Evolutionary conservation across 2,113 vertebrate genomes (phyloP), one percentile per base, ranked within the genome.

Genomic region (Pungitius pungitius): DNA sequence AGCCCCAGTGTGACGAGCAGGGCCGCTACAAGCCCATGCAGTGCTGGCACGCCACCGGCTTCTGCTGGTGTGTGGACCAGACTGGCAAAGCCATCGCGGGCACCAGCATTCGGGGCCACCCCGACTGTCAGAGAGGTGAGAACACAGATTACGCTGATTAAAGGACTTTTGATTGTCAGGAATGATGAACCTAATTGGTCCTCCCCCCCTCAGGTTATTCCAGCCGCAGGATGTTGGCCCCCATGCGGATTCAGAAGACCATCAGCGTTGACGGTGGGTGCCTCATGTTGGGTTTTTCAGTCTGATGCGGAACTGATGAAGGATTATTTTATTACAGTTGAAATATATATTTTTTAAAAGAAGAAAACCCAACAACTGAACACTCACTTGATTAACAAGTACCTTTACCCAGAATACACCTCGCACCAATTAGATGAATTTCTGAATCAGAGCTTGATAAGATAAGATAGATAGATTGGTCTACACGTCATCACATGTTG

Each of bases 11-110:
- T 2, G 96, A 98, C 14, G 85, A 91, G 85, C 90, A 92, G 0
- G 98, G 98, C 5, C 87, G 91, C 88, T 99, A 96, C 92, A 30
- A 70, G 82, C 90, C 95, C 59, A 91, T 92, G 82, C 98, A 99
- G 92, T 99, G 98, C 94, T 89, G 89, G 80, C 56, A 73, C 43
- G 55, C 92, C 82, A 95, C 90, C 0, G 93, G 94, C 49, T 94
- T 70, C 83, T 99, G 98, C 94, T 99, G 97, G 97, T 99, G 98
- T 57, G 94, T 92, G 92, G 95, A 96, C 83, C 85, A 88, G 83
- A 89, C 91, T 0, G 98, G 98, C 80, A 90, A 70, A 4, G 13
- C 55, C 90, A 89, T 96, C 10, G 75, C 91, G 55, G 92, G 89
- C 87, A 95, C 95, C 69, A 78, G 42, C 90, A 86, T 35, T 0